Conservation (phyloP, 2,113 vertebrate genomes). For the Pantherophis guttatus region DNA sequence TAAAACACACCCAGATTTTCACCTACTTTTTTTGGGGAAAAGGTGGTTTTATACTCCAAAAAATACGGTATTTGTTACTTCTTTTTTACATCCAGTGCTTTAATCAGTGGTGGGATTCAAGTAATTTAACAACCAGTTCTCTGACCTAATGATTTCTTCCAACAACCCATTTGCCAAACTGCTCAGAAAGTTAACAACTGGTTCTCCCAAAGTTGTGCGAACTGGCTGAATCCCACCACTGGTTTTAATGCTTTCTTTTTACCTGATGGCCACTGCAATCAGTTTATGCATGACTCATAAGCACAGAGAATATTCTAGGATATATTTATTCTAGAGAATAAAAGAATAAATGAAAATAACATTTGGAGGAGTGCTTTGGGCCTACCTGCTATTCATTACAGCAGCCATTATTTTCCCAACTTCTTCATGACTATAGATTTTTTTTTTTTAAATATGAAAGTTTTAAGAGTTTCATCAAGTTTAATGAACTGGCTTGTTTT, state of each 20-base stretch:
- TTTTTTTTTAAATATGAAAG: neutral
- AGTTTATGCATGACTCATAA: neutral
- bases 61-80: neutral
- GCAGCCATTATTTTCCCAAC: neutral
- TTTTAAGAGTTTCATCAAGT: neutral
- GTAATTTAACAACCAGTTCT: too few species aligned
- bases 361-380: neutral
- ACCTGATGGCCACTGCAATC: neutral
- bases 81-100: neutral
- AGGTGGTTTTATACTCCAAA: too few species aligned
- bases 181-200: too few species aligned
- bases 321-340: neutral
- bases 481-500: neutral
- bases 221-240: too few species aligned
- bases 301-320: neutral
- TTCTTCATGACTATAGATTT: neutral
- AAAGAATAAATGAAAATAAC: neutral
- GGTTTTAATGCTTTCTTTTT: neutral
- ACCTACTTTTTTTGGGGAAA: too few species aligned
- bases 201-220: too few species aligned
- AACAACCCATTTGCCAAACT: too few species aligned
- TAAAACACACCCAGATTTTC: too few species aligned
- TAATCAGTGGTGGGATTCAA: too few species aligned
- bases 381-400: neutral
- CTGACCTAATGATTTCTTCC: too few species aligned